Evolutionary conservation across 35 echinoderm and acorn worm genomes (phyloP).

Genomic region (Heliocidaris erythrogramma): DNA sequence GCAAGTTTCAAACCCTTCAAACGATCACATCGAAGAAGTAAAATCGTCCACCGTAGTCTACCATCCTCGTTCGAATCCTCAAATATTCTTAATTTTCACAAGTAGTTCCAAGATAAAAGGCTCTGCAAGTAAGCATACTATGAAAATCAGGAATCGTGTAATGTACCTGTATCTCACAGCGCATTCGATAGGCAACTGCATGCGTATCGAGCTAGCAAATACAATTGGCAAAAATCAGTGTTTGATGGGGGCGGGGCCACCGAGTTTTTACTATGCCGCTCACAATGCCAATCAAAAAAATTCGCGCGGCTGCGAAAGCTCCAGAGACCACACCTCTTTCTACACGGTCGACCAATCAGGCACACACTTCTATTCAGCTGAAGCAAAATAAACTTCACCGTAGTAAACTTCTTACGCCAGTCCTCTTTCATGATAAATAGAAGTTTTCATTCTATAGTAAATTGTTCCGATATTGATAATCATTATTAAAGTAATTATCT

Average conservation of each 20-base stretch:
- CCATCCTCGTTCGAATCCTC: neutral
- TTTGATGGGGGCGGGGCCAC: conserved; percentile 6
- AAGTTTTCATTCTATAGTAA: too few species aligned
- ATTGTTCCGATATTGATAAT: too few species aligned
- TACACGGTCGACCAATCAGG: conserved; percentile 1
- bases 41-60: neutral
- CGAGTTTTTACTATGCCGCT: conserved; percentile 8
- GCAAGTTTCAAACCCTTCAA: neutral
- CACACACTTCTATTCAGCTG: neutral
- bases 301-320: neutral
- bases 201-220: neutral
- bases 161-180: neutral
- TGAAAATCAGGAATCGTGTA: neutral
- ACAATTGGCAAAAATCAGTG: neutral
- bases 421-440: neutral
- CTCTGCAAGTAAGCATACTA: neutral
- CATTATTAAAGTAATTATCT: too few species aligned
- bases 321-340: neutral
- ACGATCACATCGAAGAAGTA: neutral
- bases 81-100: neutral
- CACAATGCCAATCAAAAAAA: neutral
- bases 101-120: neutral
- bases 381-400: neutral
- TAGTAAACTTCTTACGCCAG: neutral
- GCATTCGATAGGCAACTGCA: neutral